phyloP scores from a whole-genome alignment of 2,888 invertebrate genomes.

The Phragmatobia fuliginosa region DNA sequence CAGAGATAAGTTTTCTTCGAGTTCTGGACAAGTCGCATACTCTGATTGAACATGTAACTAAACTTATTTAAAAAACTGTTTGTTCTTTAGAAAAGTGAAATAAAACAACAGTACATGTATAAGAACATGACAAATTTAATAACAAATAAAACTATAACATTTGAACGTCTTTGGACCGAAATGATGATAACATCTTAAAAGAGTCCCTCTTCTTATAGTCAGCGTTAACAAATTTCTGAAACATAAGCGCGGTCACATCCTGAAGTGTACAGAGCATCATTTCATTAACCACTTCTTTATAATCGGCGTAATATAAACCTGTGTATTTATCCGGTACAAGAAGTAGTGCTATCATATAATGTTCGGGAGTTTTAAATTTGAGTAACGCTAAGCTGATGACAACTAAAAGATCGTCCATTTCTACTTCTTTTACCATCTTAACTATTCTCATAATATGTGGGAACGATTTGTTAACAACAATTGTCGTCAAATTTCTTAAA shows the following conservation, averaged over 20 bases:
- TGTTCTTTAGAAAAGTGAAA: too few relatives aligned
- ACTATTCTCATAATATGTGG: conserved; percentile 14
- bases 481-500: conserved; percentile 15
- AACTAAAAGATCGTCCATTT: conserved; percentile 22
- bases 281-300: conserved; percentile 37
- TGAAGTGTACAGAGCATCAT: conserved; percentile 44
- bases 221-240: conserved; percentile 31
- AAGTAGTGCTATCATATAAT: conserved; percentile 48
- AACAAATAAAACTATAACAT: not conserved
- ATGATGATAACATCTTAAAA: not conserved
- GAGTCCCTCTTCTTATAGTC: conserved; percentile 35
- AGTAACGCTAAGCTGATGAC: conserved; percentile 26
- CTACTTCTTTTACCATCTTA: not conserved
- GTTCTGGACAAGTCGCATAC: too few relatives aligned
- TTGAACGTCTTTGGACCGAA: too few relatives aligned
- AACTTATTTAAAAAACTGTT: too few relatives aligned
- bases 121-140: not conserved
- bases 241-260: conserved; percentile 27
- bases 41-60: too few relatives aligned
- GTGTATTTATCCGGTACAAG: conserved; percentile 43
- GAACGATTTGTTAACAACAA: conserved; percentile 18
- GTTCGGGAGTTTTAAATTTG: conserved; percentile 39
- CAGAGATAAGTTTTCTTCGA: too few relatives aligned
- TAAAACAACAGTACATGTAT: not conserved
- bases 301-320: conserved; percentile 27